Percentiles rank a stretch among this genome's conserved stretches.
These are phyloP conservation scores for Watsonalla binaria DNA, from an alignment of 2,888 invertebrate genomes.

Conservation along the genomic window DNA sequence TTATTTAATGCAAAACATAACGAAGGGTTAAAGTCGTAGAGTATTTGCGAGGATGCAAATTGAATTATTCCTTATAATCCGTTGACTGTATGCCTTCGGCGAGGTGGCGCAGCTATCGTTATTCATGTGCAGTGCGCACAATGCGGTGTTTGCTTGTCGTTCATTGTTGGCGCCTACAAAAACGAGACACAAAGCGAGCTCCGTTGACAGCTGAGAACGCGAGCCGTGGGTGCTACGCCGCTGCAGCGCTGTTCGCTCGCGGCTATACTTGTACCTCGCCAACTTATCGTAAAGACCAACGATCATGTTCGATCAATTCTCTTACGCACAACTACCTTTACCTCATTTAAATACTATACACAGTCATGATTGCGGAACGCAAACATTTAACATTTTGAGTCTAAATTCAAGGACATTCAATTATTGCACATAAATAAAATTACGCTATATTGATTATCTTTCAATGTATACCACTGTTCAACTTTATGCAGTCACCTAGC, in stretches of 20 bases:
- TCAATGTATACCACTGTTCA: no score
- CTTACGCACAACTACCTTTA: background rate
- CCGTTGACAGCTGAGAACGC: conserved; percentile 59
- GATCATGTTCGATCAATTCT: background rate
- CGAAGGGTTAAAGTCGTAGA: conserved; percentile 24
- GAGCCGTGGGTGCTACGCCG: conserved; percentile 12
- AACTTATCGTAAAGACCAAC: conserved; percentile 5
- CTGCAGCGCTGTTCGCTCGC: conserved; percentile 4
- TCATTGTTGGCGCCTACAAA: conserved; percentile 59
- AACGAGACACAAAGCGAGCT: conserved; percentile 52
- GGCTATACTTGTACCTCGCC: conserved; percentile 1
- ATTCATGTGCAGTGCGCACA: conserved; percentile 64
- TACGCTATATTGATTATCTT: background rate
- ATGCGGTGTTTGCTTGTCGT: conserved; percentile 71
- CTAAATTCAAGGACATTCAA: background rate
- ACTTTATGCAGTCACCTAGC: no score
- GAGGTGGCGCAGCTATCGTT: conserved; percentile 51
- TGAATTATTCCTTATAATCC: conserved; percentile 56
- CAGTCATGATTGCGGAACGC: background rate
- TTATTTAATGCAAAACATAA: conserved; percentile 11
- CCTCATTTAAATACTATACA: background rate
- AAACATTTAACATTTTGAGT: background rate
- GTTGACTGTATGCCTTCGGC: conserved; percentile 51
- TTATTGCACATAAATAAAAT: background rate
- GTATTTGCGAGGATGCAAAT: conserved; percentile 59